Evolutionary conservation across 2,888 invertebrate species (phyloP).

Genomic region (Melanostoma mellinum): DNA sequence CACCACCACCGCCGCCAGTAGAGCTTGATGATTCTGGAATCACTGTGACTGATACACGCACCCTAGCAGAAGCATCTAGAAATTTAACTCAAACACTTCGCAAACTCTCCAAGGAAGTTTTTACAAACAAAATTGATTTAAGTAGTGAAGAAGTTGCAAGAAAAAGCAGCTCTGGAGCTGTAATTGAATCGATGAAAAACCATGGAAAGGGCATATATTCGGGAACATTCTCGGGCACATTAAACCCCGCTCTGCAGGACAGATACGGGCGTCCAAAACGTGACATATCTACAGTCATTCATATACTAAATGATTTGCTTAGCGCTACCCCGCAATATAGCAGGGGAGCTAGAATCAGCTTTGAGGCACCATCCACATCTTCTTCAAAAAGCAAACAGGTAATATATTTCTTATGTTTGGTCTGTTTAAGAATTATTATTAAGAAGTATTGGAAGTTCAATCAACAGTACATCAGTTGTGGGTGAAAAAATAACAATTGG

Average conservation of each 20-base stretch:
- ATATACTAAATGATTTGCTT: constrained; percentile 95
- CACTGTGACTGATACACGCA: constrained; percentile 85
- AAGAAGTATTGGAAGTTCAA: neutral
- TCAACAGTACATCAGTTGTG: no score
- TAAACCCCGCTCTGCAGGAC: constrained; percentile 96
- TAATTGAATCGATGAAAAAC: constrained; percentile 95
- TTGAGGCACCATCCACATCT: constrained; percentile 80
- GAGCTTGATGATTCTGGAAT: constrained; percentile 81
- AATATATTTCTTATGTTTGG: constrained; percentile 54
- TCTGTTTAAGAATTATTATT: neutral
- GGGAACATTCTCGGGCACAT: constrained; percentile 96
- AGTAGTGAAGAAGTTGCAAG: constrained; percentile 83
- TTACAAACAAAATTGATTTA: constrained; percentile 86
- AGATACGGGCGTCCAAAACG: constrained; percentile 94
- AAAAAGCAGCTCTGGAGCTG: constrained; percentile 86
- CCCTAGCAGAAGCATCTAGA: constrained; percentile 93
- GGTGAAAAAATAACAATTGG: no score
- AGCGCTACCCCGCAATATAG: constrained; percentile 90
- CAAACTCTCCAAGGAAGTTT: constrained; percentile 94
- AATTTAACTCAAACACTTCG: constrained; percentile 95
- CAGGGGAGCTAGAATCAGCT: constrained; percentile 83
- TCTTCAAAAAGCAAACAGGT: constrained; percentile 79
- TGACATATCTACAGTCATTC: constrained; percentile 97
- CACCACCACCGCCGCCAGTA: constrained; percentile 49
- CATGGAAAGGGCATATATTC: constrained; percentile 97